Evolutionary conservation across 2,113 vertebrate genomes (phyloP).

Genomic region (Orcinus orca): DNA sequence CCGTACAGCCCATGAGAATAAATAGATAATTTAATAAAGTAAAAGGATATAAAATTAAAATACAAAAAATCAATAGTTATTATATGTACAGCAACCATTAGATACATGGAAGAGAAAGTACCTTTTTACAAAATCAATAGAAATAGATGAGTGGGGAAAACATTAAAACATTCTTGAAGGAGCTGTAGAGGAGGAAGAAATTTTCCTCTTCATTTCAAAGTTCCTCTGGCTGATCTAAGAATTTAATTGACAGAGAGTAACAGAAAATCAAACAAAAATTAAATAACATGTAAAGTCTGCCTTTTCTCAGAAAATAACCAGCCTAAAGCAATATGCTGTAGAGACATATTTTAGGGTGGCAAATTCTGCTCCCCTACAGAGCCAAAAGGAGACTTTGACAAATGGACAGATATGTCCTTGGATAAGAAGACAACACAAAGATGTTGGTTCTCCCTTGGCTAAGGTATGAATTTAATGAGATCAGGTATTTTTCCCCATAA

Average conservation of each 20-base stretch:
- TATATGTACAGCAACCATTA: background rate
- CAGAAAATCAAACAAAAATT: background rate
- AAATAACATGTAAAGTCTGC: background rate
- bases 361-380: background rate
- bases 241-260: background rate
- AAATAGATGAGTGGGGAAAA: background rate
- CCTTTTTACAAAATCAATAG: background rate
- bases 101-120: background rate
- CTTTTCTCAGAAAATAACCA: background rate
- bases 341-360: background rate
- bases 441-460: background rate
- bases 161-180: background rate
- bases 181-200: background rate
- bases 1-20: background rate
- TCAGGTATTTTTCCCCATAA: background rate
- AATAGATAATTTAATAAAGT: background rate
- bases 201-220: background rate
- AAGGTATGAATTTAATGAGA: background rate
- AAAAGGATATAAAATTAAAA: background rate
- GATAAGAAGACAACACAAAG: background rate
- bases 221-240: background rate
- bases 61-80: background rate
- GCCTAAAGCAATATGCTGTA: background rate
- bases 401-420: background rate
- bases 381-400: background rate